Evolutionary conservation across 2,113 vertebrate species (phyloP), one percentile per base, ranked within the genome.

Genomic region (Onychostoma macrolepis): DNA sequence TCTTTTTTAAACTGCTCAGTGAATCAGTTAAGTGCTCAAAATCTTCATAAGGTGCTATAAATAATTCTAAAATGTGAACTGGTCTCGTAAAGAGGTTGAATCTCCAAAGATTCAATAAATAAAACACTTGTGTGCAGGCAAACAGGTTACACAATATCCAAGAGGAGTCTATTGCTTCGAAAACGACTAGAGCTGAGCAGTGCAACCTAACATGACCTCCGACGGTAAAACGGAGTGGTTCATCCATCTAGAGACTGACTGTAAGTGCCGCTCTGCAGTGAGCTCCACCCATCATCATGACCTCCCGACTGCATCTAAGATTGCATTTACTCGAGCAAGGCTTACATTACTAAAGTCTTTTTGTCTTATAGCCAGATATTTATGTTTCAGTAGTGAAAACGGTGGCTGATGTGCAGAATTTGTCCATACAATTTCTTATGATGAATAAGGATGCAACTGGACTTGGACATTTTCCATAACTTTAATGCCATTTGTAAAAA

Each of bases 211-310:
- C 26, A 71, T 71, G 81, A 71, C 65, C 81, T 69, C 43, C 7
- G 28, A 71, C 6, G 43, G 43, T 33, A 50, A 50, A 50, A 33
- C 41, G 15, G 81, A 71, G 81, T 50, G 63, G 63, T 69, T 71
- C 41, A 83, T 83, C 36, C 30, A 33, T 71, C 81, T 71, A n/a
- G 81, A 50, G 56, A 28, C 65, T 83, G 43, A 71, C 63, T 50
- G 63, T 24, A 71, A 83, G 28, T 71, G 43, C 17, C 6, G 65
- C 61, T 83, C 63, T 67, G 81, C 81, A 13, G 43, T 53, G 43
- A 71, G 65, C 81, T 50, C 63, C 80, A 71, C 80, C 80, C 80
- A 30, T 78, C 48, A 50, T 83, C 76, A 33, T 83, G 43, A 83
- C 53, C 80, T 43, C 26, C 63, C 9, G 26, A 67, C n/a, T 67